Conservation (phyloP, 2,113 vertebrate species). For the Eurystomus gularis region DNA sequence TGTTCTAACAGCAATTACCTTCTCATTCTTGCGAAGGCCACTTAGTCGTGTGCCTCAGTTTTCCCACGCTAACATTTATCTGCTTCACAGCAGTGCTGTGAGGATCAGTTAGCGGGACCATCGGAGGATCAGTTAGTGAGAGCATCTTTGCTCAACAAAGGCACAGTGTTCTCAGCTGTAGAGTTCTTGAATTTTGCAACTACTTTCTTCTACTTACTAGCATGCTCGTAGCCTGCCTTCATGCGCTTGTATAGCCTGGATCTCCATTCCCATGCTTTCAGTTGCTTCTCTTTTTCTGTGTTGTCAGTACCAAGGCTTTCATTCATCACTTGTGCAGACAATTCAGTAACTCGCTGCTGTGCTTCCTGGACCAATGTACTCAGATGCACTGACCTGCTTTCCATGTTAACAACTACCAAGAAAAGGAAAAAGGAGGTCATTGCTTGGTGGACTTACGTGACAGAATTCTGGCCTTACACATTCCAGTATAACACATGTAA, state of each 20-base stretch:
- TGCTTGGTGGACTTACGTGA: not conserved
- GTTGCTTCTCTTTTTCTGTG: conserved; percentile 87
- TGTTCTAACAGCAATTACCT: not conserved
- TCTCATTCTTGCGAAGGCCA: not conserved
- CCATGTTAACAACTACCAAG: conserved; percentile 81
- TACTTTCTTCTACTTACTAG: conserved; percentile 81
- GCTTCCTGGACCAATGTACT: conserved; percentile 85
- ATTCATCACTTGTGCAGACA: conserved; percentile 80
- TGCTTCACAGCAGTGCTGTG: not conserved
- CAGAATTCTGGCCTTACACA: not conserved
- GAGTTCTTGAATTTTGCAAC: not conserved
- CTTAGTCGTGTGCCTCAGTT: not conserved
- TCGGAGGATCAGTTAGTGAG: not conserved
- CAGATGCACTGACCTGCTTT: conserved; percentile 86
- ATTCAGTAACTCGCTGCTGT: conserved; percentile 81
- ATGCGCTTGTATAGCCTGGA: conserved; percentile 91
- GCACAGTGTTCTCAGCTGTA: not conserved
- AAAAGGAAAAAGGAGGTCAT: not conserved
- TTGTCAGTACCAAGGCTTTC: conserved; percentile 82
- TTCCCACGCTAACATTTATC: not conserved
- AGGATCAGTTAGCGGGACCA: not conserved
- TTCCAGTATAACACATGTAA: not conserved
- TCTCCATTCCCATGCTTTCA: conserved; percentile 93
- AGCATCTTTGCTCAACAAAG: not conserved
- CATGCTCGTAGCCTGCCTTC: conserved; percentile 87